Evolutionary conservation across 2,797 vertebrate species (phyloP), one percentile per base, ranked within the genome.

Genomic region (Gymnoscopelus microlampas): DNA sequence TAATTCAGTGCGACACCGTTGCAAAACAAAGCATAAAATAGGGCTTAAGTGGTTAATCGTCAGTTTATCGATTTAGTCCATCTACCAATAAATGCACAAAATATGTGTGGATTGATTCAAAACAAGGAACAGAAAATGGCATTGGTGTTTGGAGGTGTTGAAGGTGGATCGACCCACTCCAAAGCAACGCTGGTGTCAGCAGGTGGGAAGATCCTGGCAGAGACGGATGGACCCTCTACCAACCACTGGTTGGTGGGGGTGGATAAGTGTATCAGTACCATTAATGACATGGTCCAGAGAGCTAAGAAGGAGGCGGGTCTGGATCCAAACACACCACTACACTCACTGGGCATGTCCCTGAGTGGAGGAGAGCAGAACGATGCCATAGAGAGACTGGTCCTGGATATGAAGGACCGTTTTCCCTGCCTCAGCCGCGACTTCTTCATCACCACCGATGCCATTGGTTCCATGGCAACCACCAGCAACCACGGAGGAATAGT

Each of bases 241-340:
- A 98, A 98, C 85, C 97, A 98, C 87, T 98, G 97, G 97, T 86
- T 97, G 89, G 94, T 98, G 0, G 97, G 97, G 3, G 85, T 93
- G 12, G 95, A 97, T 68, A 89, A 86, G 48, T 97, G 96, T 64
- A 79, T 96, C 73, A 88, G 95, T 76, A 86, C 92, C 9, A 97
- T 98, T 80, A 93, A 96, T 6, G 82, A 90, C 70, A 97, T 99
- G 96, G 87, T 98, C 82, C 94, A 90, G 63, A 94, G 89, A 74
- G 96, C 97, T 76, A 98, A 98, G 80, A 56, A 35, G 72, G 85
- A 90, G 69, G 96, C 96, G 0, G 95, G 96, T 2, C 68, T 93
- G 10, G 93, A 96, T 68, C 93, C 91, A 0, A 69, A 82, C 24
- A 85, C 88, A 0, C 95, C 95, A 0, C 86, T 99, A 0, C 65